Conservation (phyloP, 2,113 vertebrate species). For the Hypanus sabinus region DNA sequence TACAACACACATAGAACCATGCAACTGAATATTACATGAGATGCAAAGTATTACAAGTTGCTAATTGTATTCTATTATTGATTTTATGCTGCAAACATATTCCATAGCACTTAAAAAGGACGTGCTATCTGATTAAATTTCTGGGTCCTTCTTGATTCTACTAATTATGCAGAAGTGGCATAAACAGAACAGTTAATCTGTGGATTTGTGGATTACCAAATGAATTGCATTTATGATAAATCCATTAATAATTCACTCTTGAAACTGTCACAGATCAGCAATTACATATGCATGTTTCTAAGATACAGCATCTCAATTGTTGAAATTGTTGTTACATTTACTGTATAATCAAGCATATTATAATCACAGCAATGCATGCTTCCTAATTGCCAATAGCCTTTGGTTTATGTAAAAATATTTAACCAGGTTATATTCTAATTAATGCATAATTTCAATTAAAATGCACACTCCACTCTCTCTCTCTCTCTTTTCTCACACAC, state of each 20-base stretch:
- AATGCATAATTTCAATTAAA: not conserved
- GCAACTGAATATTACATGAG: no score
- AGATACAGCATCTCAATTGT: not conserved
- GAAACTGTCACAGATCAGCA: not conserved
- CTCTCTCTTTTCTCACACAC: no score
- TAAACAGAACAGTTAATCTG: not conserved
- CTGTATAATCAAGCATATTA: not conserved
- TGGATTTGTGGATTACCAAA: not conserved
- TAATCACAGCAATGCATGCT: not conserved
- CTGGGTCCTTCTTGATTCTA: not conserved
- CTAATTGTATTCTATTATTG: no score
- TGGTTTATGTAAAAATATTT: not conserved
- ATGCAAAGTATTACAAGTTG: no score
- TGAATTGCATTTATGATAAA: constrained; percentile 6
- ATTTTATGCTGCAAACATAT: no score
- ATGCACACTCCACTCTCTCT: no score
- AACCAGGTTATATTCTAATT: not conserved
- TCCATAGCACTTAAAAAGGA: no score
- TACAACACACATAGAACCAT: no score
- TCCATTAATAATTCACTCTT: constrained; percentile 5
- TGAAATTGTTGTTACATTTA: not conserved
- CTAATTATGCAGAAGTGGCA: not conserved
- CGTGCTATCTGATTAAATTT: no score
- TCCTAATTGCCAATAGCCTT: constrained; percentile 17
- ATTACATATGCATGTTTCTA: not conserved